Evolutionary conservation across 1,140 invertebrate genomes (phyloP).

Genomic region (Magallana ariakensis): DNA sequence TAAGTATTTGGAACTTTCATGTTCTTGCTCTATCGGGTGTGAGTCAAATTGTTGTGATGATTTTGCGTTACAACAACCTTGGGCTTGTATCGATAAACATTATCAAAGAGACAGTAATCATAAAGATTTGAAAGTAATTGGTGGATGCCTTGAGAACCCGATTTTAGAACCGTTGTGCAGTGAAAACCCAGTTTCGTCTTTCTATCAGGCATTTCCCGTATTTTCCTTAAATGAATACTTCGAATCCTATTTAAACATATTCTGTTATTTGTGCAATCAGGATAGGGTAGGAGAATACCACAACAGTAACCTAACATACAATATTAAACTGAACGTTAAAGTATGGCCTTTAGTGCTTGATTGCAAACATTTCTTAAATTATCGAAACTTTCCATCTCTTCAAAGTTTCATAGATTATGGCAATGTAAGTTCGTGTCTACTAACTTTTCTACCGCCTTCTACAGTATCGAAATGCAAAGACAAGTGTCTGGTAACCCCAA

Average conservation of each 20-base stretch:
- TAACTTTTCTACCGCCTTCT: background rate
- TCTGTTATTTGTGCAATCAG: background rate
- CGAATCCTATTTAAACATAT: background rate
- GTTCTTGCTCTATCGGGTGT: too few species aligned
- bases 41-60: too few species aligned
- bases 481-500: background rate
- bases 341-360: background rate
- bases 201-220: background rate
- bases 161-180: too few species aligned
- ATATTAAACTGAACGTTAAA: background rate
- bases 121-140: too few species aligned
- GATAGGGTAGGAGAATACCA: background rate
- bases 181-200: too few species aligned
- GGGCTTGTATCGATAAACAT: too few species aligned
- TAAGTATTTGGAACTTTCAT: too few species aligned
- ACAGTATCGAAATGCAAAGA: background rate
- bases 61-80: too few species aligned
- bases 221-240: background rate
- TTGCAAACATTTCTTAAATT: background rate
- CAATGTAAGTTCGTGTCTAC: background rate
- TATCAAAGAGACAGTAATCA: background rate
- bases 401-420: background rate
- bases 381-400: background rate
- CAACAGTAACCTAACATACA: background rate
- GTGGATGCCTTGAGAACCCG: too few species aligned